Conservation (phyloP, 2,888 invertebrate species). For the Pristionchus maxplancki region DNA sequence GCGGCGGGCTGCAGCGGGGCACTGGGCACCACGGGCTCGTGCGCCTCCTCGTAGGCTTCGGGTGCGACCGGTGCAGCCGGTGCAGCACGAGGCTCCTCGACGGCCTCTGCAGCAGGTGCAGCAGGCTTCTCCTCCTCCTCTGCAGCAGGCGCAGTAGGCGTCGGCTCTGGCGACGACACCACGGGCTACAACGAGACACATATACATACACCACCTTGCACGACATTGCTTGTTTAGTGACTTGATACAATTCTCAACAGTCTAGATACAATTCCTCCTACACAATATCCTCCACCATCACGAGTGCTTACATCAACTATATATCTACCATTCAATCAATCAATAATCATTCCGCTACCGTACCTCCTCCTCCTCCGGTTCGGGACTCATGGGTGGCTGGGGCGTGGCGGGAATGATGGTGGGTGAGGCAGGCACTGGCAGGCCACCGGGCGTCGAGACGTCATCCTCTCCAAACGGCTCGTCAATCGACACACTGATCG, state of each 20-base stretch:
- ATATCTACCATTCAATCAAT: neutral
- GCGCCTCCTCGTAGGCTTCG: too few relatives aligned
- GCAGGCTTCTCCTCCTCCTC: neutral
- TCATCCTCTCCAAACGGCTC: neutral
- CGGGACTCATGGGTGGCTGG: slow-evolving; percentile 47
- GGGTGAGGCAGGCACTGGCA: slow-evolving; percentile 43
- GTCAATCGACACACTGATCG: neutral
- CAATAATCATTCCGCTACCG: neutral
- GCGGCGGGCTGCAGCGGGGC: neutral
- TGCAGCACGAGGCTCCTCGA: neutral
- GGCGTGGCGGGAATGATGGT: slow-evolving; percentile 50
- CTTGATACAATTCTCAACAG: neutral
- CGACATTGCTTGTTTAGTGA: neutral
- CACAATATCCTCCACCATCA: too few relatives aligned
- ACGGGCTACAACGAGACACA: slow-evolving; percentile 10
- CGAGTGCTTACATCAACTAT: neutral
- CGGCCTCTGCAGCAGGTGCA: neutral
- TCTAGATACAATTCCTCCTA: too few relatives aligned
- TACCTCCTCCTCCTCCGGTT: slow-evolving; percentile 39
- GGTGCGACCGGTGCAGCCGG: too few relatives aligned
- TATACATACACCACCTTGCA: neutral
- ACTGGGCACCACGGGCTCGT: neutral
- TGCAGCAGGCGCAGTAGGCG: neutral
- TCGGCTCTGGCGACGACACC: neutral
- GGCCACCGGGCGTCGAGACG: neutral